Conservation (phyloP, 2,113 vertebrate genomes). For the Synchiropus splendidus region DNA sequence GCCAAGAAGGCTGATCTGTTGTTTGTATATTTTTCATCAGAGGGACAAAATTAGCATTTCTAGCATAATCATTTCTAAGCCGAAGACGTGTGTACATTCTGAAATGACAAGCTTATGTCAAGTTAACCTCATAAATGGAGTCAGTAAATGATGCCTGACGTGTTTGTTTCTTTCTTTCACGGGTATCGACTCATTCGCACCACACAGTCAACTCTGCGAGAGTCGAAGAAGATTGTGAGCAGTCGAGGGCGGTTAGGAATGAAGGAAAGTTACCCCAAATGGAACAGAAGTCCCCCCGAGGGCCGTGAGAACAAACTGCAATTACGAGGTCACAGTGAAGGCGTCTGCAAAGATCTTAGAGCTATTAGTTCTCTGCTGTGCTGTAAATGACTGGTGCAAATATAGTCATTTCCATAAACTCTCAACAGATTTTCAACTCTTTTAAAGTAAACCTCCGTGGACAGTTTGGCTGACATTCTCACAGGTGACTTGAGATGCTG, state of each 20-base stretch:
- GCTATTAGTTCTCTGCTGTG: too few relatives aligned
- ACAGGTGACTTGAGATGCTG: too few relatives aligned
- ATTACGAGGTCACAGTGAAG: slow-evolving; percentile 48
- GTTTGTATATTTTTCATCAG: slow-evolving; percentile 4
- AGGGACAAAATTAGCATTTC: not conserved
- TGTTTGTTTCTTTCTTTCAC: too few relatives aligned
- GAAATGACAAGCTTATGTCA: not conserved
- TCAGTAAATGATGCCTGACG: too few relatives aligned
- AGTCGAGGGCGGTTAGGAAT: slow-evolving; percentile 43
- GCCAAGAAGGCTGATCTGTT: not conserved
- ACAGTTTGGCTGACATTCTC: too few relatives aligned
- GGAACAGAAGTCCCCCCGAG: slow-evolving; percentile 50
- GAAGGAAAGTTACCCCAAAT: slow-evolving; percentile 58
- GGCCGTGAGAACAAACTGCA: slow-evolving; percentile 41
- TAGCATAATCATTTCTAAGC: too few relatives aligned
- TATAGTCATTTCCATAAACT: too few relatives aligned
- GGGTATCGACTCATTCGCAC: slow-evolving; percentile 23
- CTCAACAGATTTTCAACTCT: too few relatives aligned
- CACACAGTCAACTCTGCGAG: slow-evolving; percentile 40
- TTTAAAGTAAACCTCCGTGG: too few relatives aligned
- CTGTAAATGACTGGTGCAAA: too few relatives aligned
- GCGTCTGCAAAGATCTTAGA: slow-evolving; percentile 5
- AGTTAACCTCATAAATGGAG: too few relatives aligned
- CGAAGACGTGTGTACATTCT: too few relatives aligned
- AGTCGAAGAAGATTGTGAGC: slow-evolving; percentile 45